A percentile compares a stretch with the other conserved stretches of the same genome.
Evolutionary conservation across 2,113 vertebrate species (phyloP).

Genomic region (Cercocebus atys): DNA sequence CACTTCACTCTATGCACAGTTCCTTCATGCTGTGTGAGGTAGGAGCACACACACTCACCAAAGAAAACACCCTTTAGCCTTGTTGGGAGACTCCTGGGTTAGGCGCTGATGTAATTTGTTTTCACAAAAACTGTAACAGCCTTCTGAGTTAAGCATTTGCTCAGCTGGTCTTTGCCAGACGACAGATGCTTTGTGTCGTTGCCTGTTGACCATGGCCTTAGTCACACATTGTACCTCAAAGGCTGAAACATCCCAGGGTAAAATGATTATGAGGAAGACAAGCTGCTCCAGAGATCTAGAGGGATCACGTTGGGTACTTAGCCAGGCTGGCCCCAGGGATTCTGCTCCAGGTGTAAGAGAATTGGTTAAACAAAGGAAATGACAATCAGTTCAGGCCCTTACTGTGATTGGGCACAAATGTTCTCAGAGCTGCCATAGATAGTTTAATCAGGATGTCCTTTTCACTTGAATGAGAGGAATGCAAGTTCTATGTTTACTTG

Average conservation of each 20-base stretch:
- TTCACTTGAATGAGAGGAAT: conserved; percentile 35
- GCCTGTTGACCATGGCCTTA: conserved; percentile 57
- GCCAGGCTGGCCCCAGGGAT: neutral
- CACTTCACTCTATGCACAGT: conserved; percentile 55
- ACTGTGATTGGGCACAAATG: neutral
- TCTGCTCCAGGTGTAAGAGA: neutral
- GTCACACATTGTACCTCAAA: neutral
- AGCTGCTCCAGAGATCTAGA: neutral
- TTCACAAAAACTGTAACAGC: conserved; percentile 47
- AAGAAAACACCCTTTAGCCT: conserved; percentile 60
- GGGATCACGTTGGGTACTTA: neutral
- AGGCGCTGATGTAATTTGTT: conserved; percentile 76
- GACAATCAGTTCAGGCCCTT: neutral
- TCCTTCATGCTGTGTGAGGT: neutral
- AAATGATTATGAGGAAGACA: neutral
- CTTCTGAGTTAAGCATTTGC: conserved; percentile 69
- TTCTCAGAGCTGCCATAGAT: neutral
- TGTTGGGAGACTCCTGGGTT: conserved; percentile 49
- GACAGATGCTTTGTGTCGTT: conserved; percentile 59
- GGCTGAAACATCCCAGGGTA: conserved; percentile 2
- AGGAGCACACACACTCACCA: neutral
- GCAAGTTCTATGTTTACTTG: neutral
- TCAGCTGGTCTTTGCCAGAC: conserved; percentile 63
- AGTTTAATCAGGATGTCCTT: conserved; percentile 39
- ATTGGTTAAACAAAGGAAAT: neutral